phyloP scores from a whole-genome alignment of 2,797 vertebrate genomes.

The Sphaeramia orbicularis region DNA sequence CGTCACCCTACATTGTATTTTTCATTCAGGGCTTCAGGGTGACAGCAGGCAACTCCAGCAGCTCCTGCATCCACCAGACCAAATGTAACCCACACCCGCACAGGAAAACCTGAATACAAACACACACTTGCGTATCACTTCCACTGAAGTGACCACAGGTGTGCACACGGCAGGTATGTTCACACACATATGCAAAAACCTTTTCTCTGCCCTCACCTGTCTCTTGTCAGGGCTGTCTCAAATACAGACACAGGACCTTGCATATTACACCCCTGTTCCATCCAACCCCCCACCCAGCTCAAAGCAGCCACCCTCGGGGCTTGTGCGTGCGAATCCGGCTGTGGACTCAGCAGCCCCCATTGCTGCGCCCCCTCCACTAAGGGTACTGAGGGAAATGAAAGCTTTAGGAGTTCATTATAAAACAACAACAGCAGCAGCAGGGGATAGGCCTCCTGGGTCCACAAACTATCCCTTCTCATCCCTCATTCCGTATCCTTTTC shows the following conservation, averaged over 20 bases:
- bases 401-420: slow-evolving; percentile 89
- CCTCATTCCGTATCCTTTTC: slow-evolving; percentile 68
- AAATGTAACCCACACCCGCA: slow-evolving; percentile 59
- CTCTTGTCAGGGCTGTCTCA: slow-evolving; percentile 60
- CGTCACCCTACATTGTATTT: slow-evolving; percentile 61
- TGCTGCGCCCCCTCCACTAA: slow-evolving; percentile 57
- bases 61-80: slow-evolving; percentile 33
- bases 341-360: slow-evolving; percentile 75
- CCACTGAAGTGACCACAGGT: slow-evolving; percentile 78
- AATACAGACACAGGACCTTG: slow-evolving; percentile 54
- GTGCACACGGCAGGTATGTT: slow-evolving; percentile 66
- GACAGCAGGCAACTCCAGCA: slow-evolving; percentile 40
- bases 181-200: slow-evolving; percentile 10
- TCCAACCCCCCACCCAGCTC: slow-evolving; percentile 60
- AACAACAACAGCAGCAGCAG: slow-evolving; percentile 83
- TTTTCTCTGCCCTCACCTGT: slow-evolving; percentile 68
- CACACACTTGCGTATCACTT: slow-evolving; percentile 59
- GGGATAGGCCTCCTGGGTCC: slow-evolving; percentile 78
- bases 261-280: slow-evolving; percentile 56
- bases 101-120: slow-evolving; percentile 64
- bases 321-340: slow-evolving; percentile 86
- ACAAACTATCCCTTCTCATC: slow-evolving; percentile 69
- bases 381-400: slow-evolving; percentile 86
- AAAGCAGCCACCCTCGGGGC: slow-evolving; percentile 76
- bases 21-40: slow-evolving; percentile 59